A percentile compares a stretch with the other conserved stretches of the same genome.
phyloP scores from a whole-genome alignment of 2,797 vertebrate genomes.

The Girardinus metallicus region DNA sequence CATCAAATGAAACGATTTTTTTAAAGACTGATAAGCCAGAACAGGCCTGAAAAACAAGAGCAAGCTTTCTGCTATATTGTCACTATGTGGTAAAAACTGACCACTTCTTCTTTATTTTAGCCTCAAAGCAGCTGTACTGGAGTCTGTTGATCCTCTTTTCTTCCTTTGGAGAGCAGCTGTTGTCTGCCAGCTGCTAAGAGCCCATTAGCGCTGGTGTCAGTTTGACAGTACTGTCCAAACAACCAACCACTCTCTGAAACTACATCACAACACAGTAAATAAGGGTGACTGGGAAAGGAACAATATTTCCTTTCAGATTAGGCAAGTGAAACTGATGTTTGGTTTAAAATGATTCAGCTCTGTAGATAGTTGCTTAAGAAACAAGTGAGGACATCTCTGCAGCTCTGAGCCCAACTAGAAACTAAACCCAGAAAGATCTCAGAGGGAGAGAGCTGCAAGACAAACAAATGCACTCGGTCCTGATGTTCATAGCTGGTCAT shows the following conservation, averaged over 20 bases:
- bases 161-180: constrained; percentile 20
- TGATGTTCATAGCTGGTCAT: background rate
- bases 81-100: background rate
- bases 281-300: background rate
- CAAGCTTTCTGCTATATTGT: background rate
- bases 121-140: background rate
- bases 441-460: background rate
- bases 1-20: constrained; percentile 1
- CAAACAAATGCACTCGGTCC: background rate
- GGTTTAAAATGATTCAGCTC: background rate
- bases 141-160: constrained; percentile 2
- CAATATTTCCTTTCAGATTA: constrained; percentile 1
- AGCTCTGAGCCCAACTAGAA: background rate
- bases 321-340: background rate
- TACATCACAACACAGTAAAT: background rate
- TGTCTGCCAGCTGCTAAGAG: constrained; percentile 37
- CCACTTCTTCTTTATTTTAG: background rate
- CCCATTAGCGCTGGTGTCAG: constrained; percentile 16
- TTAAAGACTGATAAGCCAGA: constrained; percentile 1
- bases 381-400: background rate
- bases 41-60: background rate
- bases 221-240: constrained; percentile 5
- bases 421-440: background rate
- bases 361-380: background rate
- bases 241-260: background rate